Conservation (phyloP, 1,140 invertebrate genomes). For the Pseudomyrmex dendroicus region DNA sequence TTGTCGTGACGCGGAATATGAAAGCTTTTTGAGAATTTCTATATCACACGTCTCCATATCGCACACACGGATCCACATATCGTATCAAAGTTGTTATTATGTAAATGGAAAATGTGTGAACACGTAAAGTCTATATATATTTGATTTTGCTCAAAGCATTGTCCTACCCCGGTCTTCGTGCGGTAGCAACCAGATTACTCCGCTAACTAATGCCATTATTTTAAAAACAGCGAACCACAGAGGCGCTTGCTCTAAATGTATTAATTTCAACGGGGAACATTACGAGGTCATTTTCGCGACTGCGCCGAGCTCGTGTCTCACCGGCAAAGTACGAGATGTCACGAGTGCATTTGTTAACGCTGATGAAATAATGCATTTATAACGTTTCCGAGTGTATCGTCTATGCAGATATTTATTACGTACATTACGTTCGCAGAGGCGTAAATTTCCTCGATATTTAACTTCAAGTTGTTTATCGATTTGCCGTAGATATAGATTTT, state of each 20-base stretch:
- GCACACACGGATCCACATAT: too few species aligned
- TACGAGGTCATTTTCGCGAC: slow-evolving; percentile 47
- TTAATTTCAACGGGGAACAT: slow-evolving; percentile 17
- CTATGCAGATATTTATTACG: slow-evolving; percentile 24
- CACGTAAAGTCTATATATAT: neutral
- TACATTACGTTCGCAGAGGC: neutral
- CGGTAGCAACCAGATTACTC: neutral
- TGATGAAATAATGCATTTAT: slow-evolving; percentile 66
- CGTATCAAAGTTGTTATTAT: neutral
- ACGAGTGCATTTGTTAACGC: slow-evolving; percentile 62
- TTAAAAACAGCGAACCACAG: slow-evolving; percentile 8
- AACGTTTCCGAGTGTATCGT: slow-evolving; percentile 40
- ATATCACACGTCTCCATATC: neutral
- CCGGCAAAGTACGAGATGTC: neutral
- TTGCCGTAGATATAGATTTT: neutral
- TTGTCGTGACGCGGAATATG: too few species aligned
- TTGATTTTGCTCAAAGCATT: slow-evolving; percentile 1
- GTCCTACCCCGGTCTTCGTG: neutral
- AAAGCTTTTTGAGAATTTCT: slow-evolving; percentile 1
- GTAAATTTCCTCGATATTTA: neutral
- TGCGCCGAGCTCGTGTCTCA: slow-evolving; percentile 3
- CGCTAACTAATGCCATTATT: neutral
- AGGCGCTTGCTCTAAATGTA: slow-evolving; percentile 25
- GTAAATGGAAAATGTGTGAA: slow-evolving; percentile 6
- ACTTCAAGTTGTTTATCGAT: slow-evolving; percentile 58